Evolutionary conservation across 2,113 vertebrate species (phyloP), one percentile per base, ranked within the genome.

Genomic region (Thryonomys swinderianus): DNA sequence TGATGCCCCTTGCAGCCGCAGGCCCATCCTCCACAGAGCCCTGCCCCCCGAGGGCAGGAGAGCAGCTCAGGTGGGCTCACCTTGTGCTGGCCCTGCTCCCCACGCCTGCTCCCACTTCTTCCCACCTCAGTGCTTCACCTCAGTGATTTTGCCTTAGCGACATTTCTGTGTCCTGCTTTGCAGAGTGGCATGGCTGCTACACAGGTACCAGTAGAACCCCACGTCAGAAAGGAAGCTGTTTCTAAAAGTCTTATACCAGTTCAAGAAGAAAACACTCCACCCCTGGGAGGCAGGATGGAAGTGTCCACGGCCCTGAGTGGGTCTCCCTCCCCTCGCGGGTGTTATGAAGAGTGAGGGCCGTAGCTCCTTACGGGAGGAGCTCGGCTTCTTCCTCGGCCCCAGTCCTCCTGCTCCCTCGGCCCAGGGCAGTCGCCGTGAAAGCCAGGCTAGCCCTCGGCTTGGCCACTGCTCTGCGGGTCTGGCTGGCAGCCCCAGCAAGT

Each of bases 331-430:
- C 12, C 40, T 66, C 87, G 92, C 76, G 74, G 55, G 34, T 30
- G 67, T 21, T 55, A 23, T 23, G 21, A 17, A 7, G 9, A 71
- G n/a, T 13, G 2, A 66, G 32, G 12, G 10, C 13, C 40, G 82
- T 4, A 2, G 7, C 37, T 71, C 42, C 21, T 37, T 37, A 2
- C 11, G 20, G 37, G 12, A 4, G 18, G 59, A 4, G 61, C 37
- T 18, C 21, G 40, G n/a, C n/a, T 9, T 25, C 21, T 45, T 40
- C 27, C 14, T 55, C 2, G 13, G 55, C 16, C 7, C 30, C 6
- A 32, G 6, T 1, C 20, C 3, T 45, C 37, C 5, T 0, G 1
- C 18, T 14, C 8, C 32, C 23, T 32, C 34, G 30, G n/a, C 37
- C 30, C 21, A n/a, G 48, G 11, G 0, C 13, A 17, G 5, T 21